Percentiles rank a stretch among this genome's conserved stretches.
These are phyloP conservation scores for Drosophila picticornis DNA, from an alignment of 2,888 invertebrate genomes.

Conservation along the genomic window DNA sequence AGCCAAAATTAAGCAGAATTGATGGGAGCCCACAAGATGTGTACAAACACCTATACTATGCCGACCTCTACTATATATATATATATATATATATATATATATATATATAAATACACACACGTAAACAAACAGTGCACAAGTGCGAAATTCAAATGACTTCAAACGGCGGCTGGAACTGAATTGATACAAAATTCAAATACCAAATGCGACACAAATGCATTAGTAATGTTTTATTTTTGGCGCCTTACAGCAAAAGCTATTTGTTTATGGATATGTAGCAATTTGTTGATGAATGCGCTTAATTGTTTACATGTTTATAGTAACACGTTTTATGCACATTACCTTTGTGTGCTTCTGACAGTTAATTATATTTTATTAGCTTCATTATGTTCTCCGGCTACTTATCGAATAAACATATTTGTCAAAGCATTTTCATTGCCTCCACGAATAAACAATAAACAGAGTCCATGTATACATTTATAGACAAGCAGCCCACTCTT, in stretches of 20 bases:
- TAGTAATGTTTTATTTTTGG: slow-evolving; percentile 37
- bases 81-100: neutral
- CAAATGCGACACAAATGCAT: slow-evolving; percentile 69
- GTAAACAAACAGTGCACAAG: neutral
- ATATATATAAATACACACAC: neutral
- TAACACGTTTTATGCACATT: slow-evolving; percentile 70
- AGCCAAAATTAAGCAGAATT: slow-evolving; percentile 34
- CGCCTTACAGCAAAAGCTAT: slow-evolving; percentile 55
- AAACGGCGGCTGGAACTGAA: slow-evolving; percentile 5
- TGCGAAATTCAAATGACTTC: slow-evolving; percentile 40
- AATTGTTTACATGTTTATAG: slow-evolving; percentile 15
- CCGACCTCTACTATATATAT: neutral
- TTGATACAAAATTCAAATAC: slow-evolving; percentile 38
- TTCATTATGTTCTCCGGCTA: slow-evolving; percentile 42
- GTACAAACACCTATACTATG: slow-evolving; percentile 16
- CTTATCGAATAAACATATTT: slow-evolving; percentile 46
- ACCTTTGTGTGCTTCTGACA: slow-evolving; percentile 47
- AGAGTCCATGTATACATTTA: slow-evolving; percentile 36
- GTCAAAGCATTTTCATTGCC: slow-evolving; percentile 45
- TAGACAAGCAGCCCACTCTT: slow-evolving; percentile 25
- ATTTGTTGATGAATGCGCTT: slow-evolving; percentile 27
- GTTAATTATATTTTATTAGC: slow-evolving; percentile 19
- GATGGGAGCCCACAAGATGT: slow-evolving; percentile 30
- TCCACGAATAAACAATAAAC: slow-evolving; percentile 59
- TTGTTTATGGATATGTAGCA: slow-evolving; percentile 37